These are phyloP conservation scores for Tupiocoris notatus DNA, from an alignment of 2,888 invertebrate genomes.

Conservation along the genomic window DNA sequence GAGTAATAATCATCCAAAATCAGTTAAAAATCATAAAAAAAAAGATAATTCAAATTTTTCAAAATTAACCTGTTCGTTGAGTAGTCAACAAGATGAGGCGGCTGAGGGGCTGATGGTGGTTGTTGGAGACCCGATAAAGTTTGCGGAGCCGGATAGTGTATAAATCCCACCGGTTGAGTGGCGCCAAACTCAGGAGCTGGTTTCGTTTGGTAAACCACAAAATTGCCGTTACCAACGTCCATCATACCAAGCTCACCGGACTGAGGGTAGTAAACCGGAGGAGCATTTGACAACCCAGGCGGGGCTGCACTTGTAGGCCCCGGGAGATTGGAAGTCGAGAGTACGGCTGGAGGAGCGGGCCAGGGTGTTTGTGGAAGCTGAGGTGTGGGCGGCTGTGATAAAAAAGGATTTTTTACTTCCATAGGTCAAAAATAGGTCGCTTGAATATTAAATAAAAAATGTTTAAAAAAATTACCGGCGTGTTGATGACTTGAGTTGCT, in stretches of 20 bases:
- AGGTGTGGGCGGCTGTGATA: neutral
- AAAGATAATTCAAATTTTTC: too few species aligned
- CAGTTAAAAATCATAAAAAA: too few species aligned
- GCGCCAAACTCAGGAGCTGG: conserved; percentile 43
- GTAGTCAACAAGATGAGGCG: conserved; percentile 40
- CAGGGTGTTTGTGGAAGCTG: neutral
- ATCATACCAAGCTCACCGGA: conserved; percentile 53
- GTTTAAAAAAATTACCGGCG: neutral
- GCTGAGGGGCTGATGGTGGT: conserved; percentile 15
- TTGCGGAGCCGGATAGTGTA: conserved; percentile 44
- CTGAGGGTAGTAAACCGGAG: conserved; percentile 34
- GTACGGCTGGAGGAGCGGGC: neutral
- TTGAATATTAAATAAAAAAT: too few species aligned
- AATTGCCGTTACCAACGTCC: conserved; percentile 56
- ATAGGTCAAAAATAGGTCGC: too few species aligned
- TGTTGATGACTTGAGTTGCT: neutral
- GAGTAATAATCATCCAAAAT: neutral
- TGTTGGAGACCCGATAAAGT: neutral
- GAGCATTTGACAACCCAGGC: too few species aligned
- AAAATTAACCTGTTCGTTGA: conserved; percentile 24
- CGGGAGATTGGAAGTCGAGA: neutral
- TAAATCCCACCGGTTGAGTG: conserved; percentile 45
- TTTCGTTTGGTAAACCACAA: conserved; percentile 48
- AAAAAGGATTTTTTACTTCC: neutral
- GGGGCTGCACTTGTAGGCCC: neutral